Percentiles rank a stretch among this genome's conserved stretches.
phyloP scores from a whole-genome alignment of 2,888 invertebrate genomes.

The Apamea crenata region DNA sequence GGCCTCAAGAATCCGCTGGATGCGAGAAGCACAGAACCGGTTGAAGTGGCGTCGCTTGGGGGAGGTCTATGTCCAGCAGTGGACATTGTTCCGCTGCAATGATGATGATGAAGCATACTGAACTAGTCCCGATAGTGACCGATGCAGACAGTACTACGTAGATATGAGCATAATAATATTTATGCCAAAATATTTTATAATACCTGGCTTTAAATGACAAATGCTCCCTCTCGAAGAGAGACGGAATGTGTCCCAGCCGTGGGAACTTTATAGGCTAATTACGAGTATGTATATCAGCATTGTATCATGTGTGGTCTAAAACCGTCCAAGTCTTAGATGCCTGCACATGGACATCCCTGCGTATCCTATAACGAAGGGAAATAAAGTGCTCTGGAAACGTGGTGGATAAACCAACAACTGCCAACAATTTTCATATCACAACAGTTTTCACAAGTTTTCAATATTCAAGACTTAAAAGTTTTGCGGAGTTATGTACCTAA shows the following conservation, averaged over 20 bases:
- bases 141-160: no score
- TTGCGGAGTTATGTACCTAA: background rate
- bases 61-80: background rate
- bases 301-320: no score
- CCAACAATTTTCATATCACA: slow-evolving; percentile 12
- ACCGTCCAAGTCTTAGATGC: no score
- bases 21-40: background rate
- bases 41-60: background rate
- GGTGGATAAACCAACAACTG: slow-evolving; percentile 3
- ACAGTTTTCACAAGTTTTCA: slow-evolving; percentile 6
- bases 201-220: no score
- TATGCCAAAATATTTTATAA: background rate
- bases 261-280: no score
- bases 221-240: no score
- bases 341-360: no score
- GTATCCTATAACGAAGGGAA: no score
- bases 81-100: background rate
- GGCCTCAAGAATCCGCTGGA: background rate
- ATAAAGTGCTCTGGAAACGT: no score
- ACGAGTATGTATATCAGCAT: no score
- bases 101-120: background rate
- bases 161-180: background rate
- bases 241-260: no score
- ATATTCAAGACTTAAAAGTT: slow-evolving; percentile 8
- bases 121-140: background rate